Percentiles rank a stretch among this genome's conserved stretches.
These are phyloP conservation scores for Drosophila suboccidentalis DNA, from an alignment of 2,888 invertebrate species.

Conservation along the genomic window DNA sequence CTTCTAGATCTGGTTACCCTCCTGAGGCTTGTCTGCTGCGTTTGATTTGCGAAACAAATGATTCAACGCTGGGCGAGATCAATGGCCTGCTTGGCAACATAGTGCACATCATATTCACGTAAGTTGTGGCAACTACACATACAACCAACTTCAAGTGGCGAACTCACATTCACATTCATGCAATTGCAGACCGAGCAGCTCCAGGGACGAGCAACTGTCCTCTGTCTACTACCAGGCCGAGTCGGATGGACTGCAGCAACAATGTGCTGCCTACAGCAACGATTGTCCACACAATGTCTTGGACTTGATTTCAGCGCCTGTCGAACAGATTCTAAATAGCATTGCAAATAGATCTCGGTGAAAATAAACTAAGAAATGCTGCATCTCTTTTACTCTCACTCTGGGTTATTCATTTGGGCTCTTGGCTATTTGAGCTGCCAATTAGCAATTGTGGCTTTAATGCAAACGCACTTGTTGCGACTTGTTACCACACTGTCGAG, in stretches of 20 bases:
- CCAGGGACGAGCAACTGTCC: conserved; percentile 75
- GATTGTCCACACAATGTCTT: conserved; percentile 75
- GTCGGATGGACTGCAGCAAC: conserved; percentile 70
- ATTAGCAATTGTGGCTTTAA: conserved; percentile 51
- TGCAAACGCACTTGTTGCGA: conserved; percentile 38
- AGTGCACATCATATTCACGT: conserved; percentile 90
- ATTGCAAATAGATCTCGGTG: conserved; percentile 41
- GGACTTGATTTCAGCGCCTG: conserved; percentile 79
- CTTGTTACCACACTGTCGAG: background rate
- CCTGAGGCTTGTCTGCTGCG: conserved; percentile 88
- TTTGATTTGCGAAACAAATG: conserved; percentile 89
- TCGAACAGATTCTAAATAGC: conserved; percentile 74
- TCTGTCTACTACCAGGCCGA: conserved; percentile 81
- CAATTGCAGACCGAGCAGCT: conserved; percentile 76
- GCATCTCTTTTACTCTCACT: conserved; percentile 8
- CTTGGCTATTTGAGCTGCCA: conserved; percentile 35
- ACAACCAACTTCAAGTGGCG: background rate
- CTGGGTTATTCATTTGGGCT: conserved; percentile 5
- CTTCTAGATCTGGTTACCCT: conserved; percentile 85
- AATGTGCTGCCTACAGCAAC: conserved; percentile 60
- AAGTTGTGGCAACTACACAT: conserved; percentile 79
- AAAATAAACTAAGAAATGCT: conserved; percentile 57
- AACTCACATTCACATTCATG: background rate
- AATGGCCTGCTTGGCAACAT: conserved; percentile 89
- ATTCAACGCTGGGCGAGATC: conserved; percentile 82